A percentile compares a stretch with the other conserved stretches of the same genome.
phyloP scores from a whole-genome alignment of 2,113 vertebrate species.

The Raja brachyura region DNA sequence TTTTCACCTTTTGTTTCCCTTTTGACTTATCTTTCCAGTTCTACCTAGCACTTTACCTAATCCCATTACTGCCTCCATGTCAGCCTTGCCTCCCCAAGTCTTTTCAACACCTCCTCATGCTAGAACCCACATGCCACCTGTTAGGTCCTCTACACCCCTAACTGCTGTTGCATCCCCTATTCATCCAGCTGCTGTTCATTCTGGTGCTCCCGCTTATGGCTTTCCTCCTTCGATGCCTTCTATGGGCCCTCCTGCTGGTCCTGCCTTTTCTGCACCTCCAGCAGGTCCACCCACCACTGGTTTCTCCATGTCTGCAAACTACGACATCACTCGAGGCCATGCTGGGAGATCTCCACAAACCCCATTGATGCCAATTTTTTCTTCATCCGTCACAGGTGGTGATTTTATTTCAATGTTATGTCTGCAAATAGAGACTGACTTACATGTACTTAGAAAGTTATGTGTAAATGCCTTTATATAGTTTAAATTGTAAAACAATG shows the following conservation, averaged over 20 bases:
- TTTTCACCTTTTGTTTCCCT: conserved; percentile 31
- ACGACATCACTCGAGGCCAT: conserved; percentile 89
- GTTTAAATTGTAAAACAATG: not conserved
- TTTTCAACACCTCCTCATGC: conserved; percentile 50
- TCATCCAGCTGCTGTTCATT: conserved; percentile 49
- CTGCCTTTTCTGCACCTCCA: conserved; percentile 43
- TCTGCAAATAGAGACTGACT: not conserved
- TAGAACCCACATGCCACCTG: conserved; percentile 44
- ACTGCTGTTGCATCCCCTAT: conserved; percentile 48
- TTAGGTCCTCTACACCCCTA: conserved; percentile 48
- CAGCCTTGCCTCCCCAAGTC: conserved; percentile 44
- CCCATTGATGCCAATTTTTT: conserved; percentile 82
- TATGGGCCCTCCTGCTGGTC: conserved; percentile 9
- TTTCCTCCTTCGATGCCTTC: conserved; percentile 52
- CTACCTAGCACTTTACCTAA: conserved; percentile 23
- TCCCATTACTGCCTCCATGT: conserved; percentile 15
- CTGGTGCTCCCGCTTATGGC: conserved; percentile 44
- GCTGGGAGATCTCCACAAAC: conserved; percentile 88
- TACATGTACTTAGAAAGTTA: not conserved
- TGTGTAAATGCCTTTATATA: not conserved
- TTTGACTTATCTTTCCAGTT: conserved; percentile 32
- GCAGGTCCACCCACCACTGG: conserved; percentile 65
- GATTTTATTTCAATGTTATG: not conserved
- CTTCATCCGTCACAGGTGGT: conserved; percentile 67
- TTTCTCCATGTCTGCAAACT: conserved; percentile 65